Conservation (phyloP, 2,888 invertebrate genomes). For the Entomobrya proxima region DNA sequence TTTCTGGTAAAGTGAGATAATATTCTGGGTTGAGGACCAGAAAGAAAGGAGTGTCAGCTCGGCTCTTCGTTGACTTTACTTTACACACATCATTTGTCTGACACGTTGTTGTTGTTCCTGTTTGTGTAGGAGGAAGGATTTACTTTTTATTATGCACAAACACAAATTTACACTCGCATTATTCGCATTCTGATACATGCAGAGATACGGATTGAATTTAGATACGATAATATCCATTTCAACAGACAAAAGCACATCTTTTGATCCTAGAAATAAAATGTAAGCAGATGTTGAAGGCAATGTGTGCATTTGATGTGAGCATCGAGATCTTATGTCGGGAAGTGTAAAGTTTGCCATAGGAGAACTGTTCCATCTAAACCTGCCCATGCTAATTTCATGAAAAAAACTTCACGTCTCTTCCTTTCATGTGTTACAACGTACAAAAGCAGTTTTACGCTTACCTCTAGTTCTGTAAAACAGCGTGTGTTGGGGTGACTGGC, state of each 20-base stretch:
- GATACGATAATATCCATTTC: not conserved
- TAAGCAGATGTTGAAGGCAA: not conserved
- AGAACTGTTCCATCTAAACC: not conserved
- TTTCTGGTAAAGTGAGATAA: not conserved
- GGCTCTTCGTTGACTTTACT: not conserved
- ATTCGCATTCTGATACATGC: not conserved
- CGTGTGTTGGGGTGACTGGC: no score
- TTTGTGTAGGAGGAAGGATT: conserved; percentile 25
- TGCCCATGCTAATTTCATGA: not conserved
- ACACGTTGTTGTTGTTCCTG: not conserved
- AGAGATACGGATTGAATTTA: not conserved
- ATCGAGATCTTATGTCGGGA: not conserved
- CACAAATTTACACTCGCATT: not conserved
- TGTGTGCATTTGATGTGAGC: not conserved
- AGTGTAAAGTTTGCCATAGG: not conserved
- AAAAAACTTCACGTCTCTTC: no score
- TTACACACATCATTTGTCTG: not conserved
- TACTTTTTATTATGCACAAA: conserved; percentile 17
- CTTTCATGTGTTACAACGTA: no score
- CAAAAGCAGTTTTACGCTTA: not conserved
- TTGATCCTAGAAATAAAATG: no score
- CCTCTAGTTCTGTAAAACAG: no score
- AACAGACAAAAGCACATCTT: not conserved
- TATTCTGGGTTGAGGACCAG: not conserved
- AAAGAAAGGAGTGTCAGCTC: conserved; percentile 15